Evolutionary conservation across 2,888 invertebrate species (phyloP).

Genomic region (Thecocarcelia acutangulata): DNA sequence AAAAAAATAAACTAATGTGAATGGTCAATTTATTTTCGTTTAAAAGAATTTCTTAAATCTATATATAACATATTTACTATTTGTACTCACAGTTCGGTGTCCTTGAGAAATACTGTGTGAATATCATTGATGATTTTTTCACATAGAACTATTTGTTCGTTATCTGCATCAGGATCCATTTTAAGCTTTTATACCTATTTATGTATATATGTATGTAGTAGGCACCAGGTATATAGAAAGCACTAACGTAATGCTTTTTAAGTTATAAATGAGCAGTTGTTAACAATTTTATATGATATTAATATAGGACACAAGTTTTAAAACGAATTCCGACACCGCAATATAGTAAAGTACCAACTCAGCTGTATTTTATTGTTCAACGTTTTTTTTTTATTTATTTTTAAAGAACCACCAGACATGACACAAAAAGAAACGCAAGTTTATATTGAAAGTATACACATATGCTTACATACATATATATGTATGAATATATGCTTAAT

Average conservation of each 20-base stretch:
- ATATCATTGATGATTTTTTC: slow-evolving; percentile 92
- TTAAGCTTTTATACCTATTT: not conserved
- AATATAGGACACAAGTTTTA: slow-evolving; percentile 23
- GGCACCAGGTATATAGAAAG: not conserved
- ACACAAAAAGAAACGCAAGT: slow-evolving; percentile 16
- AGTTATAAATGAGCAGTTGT: too few species aligned
- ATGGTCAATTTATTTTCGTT: too few species aligned
- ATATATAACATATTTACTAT: not conserved
- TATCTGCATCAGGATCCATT: slow-evolving; percentile 75
- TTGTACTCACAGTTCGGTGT: slow-evolving; percentile 88
- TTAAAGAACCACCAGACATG: slow-evolving; percentile 1
- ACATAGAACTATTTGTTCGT: slow-evolving; percentile 87
- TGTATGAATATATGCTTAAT: not conserved
- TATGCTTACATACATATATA: not conserved
- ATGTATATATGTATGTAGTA: too few species aligned
- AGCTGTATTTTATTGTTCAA: slow-evolving; percentile 40
- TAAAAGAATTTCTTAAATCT: too few species aligned
- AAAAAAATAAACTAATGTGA: not conserved
- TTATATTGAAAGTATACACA: slow-evolving; percentile 1
- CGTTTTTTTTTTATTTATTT: slow-evolving; percentile 35
- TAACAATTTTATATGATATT: slow-evolving; percentile 29
- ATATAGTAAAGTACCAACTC: slow-evolving; percentile 16
- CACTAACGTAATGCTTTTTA: not conserved
- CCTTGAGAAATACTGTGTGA: slow-evolving; percentile 87
- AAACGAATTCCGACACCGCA: slow-evolving; percentile 34